Percentiles rank a stretch among this genome's conserved stretches.
Conservation (phyloP, 2,888 invertebrate species). For the Drosophila birchii region DNA sequence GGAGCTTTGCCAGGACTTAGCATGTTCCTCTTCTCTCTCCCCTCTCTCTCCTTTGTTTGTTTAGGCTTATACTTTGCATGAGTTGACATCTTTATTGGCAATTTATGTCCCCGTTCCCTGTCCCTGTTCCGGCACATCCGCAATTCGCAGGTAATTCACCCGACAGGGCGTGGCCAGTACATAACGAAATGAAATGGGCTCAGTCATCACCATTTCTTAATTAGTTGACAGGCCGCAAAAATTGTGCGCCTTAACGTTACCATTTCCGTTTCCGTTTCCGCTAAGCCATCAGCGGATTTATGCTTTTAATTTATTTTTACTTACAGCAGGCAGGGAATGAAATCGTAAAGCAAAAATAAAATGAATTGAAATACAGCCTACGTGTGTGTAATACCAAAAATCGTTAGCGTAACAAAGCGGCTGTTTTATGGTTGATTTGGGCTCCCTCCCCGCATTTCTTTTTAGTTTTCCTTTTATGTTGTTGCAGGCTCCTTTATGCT, state of each 20-base stretch:
- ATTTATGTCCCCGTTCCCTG: slow-evolving; percentile 52
- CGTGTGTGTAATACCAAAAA: slow-evolving; percentile 67
- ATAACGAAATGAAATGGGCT: slow-evolving; percentile 28
- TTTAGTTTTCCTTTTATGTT: slow-evolving; percentile 38
- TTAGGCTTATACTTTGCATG: slow-evolving; percentile 64
- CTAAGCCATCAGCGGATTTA: slow-evolving; percentile 19
- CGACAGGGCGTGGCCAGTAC: slow-evolving; percentile 40
- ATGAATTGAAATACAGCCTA: slow-evolving; percentile 39
- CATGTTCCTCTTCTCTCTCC: slow-evolving; percentile 6
- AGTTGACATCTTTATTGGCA: slow-evolving; percentile 70
- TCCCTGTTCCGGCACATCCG: slow-evolving; percentile 1
- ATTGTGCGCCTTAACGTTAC: background rate
- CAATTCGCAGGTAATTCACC: slow-evolving; percentile 43
- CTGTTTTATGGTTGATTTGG: slow-evolving; percentile 60
- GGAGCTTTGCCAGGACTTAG: slow-evolving; percentile 63
- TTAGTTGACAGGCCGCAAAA: slow-evolving; percentile 53
- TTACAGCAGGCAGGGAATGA: slow-evolving; percentile 43
- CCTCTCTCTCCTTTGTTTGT: slow-evolving; percentile 47
- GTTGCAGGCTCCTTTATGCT: slow-evolving; percentile 16
- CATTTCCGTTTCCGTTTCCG: background rate
- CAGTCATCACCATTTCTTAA: slow-evolving; percentile 58
- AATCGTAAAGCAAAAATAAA: slow-evolving; percentile 40
- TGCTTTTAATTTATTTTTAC: slow-evolving; percentile 63
- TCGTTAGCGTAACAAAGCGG: slow-evolving; percentile 29
- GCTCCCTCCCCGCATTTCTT: slow-evolving; percentile 7